These are phyloP conservation scores for Hippocampus zosterae DNA, from an alignment of 2,113 vertebrate genomes.

Conservation along the genomic window DNA sequence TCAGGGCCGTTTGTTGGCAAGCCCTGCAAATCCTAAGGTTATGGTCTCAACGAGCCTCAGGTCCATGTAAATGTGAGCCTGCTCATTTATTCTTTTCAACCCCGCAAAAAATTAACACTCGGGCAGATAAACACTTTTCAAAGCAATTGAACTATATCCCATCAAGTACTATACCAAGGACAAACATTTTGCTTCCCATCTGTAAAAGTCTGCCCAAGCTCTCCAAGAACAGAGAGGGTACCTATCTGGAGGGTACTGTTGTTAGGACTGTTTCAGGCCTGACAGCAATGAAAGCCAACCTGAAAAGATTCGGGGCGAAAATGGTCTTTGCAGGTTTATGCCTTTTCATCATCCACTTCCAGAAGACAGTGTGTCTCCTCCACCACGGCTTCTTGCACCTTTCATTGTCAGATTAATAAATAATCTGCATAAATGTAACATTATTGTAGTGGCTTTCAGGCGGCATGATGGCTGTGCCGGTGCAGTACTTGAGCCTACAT, in stretches of 20 bases:
- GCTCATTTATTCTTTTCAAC: slow-evolving; percentile 3
- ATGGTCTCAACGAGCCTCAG: slow-evolving; percentile 35
- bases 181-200: slow-evolving; percentile 48
- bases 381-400: slow-evolving; percentile 66
- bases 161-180: slow-evolving; percentile 45
- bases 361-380: slow-evolving; percentile 41
- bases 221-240: slow-evolving; percentile 42
- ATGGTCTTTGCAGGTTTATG: slow-evolving; percentile 55
- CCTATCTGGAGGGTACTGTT: slow-evolving; percentile 49
- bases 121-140: slow-evolving; percentile 16
- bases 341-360: slow-evolving; percentile 39
- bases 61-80: slow-evolving; percentile 5
- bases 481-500: slow-evolving; percentile 22
- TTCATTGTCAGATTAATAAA: slow-evolving; percentile 71
- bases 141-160: slow-evolving; percentile 25
- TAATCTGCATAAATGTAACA: slow-evolving; percentile 69
- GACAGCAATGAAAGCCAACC: slow-evolving; percentile 58
- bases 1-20: slow-evolving; percentile 32
- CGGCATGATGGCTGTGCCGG: slow-evolving; percentile 40
- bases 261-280: slow-evolving; percentile 50
- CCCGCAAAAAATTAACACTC: slow-evolving; percentile 19
- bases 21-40: slow-evolving; percentile 29
- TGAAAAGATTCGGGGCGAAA: slow-evolving; percentile 50
- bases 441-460: slow-evolving; percentile 73
- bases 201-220: slow-evolving; percentile 44